Evolutionary conservation across 2,113 vertebrate species (phyloP).

Genomic region (Camarhynchus parvulus): DNA sequence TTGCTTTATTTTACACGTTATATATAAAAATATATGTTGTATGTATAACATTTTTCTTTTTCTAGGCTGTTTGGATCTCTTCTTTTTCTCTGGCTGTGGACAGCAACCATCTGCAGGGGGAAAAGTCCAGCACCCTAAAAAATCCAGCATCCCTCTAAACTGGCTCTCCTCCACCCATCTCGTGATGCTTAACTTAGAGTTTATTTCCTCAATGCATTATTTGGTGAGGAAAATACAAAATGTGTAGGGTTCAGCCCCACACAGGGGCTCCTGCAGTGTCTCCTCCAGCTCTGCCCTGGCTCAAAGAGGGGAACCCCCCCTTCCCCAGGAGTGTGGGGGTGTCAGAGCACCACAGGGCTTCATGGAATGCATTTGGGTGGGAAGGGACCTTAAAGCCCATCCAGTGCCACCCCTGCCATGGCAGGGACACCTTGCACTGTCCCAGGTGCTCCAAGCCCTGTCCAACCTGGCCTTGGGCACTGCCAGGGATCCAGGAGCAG

Average conservation of each 20-base stretch:
- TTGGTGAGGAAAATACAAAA: background rate
- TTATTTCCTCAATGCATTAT: background rate
- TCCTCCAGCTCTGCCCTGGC: fast-evolving
- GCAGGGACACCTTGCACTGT: background rate
- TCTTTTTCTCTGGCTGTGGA: background rate
- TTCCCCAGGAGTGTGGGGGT: too few species aligned
- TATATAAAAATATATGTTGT: too few species aligned
- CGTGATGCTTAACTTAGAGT: background rate
- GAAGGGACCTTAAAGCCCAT: background rate
- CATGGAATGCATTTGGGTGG: background rate
- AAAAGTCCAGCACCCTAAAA: background rate
- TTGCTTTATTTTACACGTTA: too few species aligned
- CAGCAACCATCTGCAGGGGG: background rate
- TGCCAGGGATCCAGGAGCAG: background rate
- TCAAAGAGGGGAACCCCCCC: background rate
- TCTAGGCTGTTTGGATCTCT: background rate
- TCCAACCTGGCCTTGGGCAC: background rate
- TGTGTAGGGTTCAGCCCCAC: fast-evolving
- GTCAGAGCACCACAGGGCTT: too few species aligned
- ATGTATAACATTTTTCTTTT: too few species aligned
- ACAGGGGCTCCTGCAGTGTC: background rate
- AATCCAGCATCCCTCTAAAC: background rate
- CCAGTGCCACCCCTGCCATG: fast-evolving
- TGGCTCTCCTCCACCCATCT: background rate
- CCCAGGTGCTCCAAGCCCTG: background rate